Evolutionary conservation across 2,113 vertebrate genomes (phyloP), one percentile per base, ranked within the genome.

Genomic region (Nerophis lumbriciformis): DNA sequence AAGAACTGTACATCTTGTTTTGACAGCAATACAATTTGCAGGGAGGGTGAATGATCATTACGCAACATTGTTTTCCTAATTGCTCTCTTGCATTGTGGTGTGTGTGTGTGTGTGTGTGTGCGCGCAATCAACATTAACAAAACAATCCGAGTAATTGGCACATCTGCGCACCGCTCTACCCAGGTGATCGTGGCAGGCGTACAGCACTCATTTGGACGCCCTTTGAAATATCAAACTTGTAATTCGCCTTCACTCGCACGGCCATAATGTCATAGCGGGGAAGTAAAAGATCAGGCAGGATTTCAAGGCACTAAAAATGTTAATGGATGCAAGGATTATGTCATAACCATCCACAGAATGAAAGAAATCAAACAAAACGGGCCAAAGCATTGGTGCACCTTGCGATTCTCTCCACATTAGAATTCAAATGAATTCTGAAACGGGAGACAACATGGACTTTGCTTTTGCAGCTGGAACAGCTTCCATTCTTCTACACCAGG

Each of bases 121-220:
- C 61, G 63, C 42, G 74, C 74, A 85, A 81, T 83, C 80, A 83
- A 76, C 61, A 58, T n/a, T 78, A 85, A 80, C 72, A 59, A 61
- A 75, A 73, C 76, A 78, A 81, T 66, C 69, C 53, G 57, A 51
- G 64, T 65, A 14, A 73, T 68, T 55, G 72, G 64, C 37, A 70
- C 75, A 72, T 83, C 80, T 72, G 82, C 45, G 59, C 49, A 1
- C 50, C 48, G 28, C 14, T 52, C 47, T 59, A 53, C 59, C 28
- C 67, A 65, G 73, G 66, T 70, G 66, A 74, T 48, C 21, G 57
- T 16, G 66, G 68, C 71, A 65, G 66, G 47, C 37, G 2, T 8
- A 5, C 55, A 42, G 38, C 45, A 37, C 55, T 49, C 1, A 50
- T 63, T 66, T 61, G 15, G 12, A 56, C 15, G 15, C 6, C 10